Conservation (phyloP, 2,113 vertebrate genomes). For the Elachura formosa region DNA sequence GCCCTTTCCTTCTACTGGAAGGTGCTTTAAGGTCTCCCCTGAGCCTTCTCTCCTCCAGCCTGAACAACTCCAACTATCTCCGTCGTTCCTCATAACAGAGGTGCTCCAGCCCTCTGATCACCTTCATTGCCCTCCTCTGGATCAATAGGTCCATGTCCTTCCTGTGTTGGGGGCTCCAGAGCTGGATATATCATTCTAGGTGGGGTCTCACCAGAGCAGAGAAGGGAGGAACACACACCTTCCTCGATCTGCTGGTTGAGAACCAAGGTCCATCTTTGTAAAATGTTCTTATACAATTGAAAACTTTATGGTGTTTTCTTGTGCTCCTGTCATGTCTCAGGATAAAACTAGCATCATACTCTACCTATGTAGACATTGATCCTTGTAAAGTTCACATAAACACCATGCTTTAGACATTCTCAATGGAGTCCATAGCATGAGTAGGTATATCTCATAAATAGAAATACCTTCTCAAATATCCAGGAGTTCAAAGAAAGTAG, state of each 20-base stretch:
- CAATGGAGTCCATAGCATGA: not conserved
- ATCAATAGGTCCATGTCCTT: not conserved
- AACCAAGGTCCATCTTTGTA: not conserved
- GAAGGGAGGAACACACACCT: no score
- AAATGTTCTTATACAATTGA: not conserved
- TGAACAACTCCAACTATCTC: not conserved
- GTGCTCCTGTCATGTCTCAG: not conserved
- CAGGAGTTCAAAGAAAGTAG: not conserved
- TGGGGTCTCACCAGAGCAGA: not conserved
- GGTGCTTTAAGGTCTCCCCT: not conserved
- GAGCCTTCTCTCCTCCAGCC: not conserved
- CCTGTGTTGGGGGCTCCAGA: not conserved
- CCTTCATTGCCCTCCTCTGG: not conserved
- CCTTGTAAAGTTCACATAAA: not conserved
- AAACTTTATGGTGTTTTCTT: not conserved
- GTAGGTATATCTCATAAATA: not conserved
- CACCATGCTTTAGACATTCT: not conserved
- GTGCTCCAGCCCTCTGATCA: no score
- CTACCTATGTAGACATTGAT: not conserved
- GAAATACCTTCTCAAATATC: not conserved
- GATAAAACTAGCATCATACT: not conserved
- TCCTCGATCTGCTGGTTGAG: rapidly evolving
- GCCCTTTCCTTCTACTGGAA: not conserved
- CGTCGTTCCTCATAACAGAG: not conserved
- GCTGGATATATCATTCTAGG: no score